phyloP scores from a whole-genome alignment of 2,888 invertebrate genomes.

The Toxonevra muliebris region DNA sequence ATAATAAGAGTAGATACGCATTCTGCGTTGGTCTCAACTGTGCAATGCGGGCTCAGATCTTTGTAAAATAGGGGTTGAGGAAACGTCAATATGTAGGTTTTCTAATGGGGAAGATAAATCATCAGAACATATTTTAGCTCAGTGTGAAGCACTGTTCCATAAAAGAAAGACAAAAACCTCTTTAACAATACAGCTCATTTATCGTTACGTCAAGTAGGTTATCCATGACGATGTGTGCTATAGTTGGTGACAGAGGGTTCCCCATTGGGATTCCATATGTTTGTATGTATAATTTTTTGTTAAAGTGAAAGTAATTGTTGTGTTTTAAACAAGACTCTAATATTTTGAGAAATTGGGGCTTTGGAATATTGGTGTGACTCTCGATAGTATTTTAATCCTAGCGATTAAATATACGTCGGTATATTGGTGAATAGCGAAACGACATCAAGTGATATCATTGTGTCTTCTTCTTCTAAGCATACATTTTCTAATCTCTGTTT shows the following conservation, averaged over 20 bases:
- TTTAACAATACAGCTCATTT: too few relatives aligned
- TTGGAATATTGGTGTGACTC: neutral
- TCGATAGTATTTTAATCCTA: constrained; percentile 8
- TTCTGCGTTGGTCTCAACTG: too few relatives aligned
- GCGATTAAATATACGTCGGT: constrained; percentile 14
- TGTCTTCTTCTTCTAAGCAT: constrained; percentile 15
- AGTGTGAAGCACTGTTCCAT: too few relatives aligned
- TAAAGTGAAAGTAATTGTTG: constrained; percentile 8
- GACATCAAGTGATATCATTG: constrained; percentile 20
- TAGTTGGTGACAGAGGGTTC: constrained; percentile 9
- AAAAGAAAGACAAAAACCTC: too few relatives aligned
- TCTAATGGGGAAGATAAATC: too few relatives aligned
- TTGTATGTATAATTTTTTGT: neutral
- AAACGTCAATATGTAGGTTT: too few relatives aligned
- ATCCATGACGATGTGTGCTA: constrained; percentile 3
- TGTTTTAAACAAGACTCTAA: constrained; percentile 1
- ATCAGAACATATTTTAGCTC: too few relatives aligned
- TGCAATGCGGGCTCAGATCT: too few relatives aligned
- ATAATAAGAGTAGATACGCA: too few relatives aligned
- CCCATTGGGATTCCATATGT: constrained; percentile 14
- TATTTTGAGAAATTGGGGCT: neutral
- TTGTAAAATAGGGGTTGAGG: too few relatives aligned
- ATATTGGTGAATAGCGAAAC: constrained; percentile 22
- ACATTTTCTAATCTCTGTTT: constrained; percentile 15
- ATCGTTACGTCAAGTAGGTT: constrained; percentile 11